Evolutionary conservation across 2,888 invertebrate genomes (phyloP).

Genomic region (Melipona beecheii): DNA sequence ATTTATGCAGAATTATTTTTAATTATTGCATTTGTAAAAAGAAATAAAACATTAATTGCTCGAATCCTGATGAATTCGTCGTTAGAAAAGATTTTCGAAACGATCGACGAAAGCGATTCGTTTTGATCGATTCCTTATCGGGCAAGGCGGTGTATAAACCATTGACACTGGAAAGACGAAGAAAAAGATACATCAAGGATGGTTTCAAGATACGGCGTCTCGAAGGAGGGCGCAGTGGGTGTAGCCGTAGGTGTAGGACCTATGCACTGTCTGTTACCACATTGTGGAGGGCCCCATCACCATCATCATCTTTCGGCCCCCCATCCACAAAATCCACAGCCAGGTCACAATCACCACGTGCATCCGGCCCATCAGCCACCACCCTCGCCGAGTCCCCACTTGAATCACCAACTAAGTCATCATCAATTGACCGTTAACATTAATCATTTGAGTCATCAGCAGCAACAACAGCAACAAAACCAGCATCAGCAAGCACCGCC

Average conservation of each 20-base stretch:
- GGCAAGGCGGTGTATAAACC: constrained; percentile 28
- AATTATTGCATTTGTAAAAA: constrained; percentile 1
- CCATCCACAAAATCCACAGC: constrained; percentile 78
- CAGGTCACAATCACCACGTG: constrained; percentile 79
- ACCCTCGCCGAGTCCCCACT: constrained; percentile 78
- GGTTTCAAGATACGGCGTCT: constrained; percentile 81
- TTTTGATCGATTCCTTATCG: constrained; percentile 39
- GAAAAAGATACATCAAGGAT: constrained; percentile 67
- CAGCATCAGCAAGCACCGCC: constrained; percentile 76
- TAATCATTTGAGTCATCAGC: constrained; percentile 77
- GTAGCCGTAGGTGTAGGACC: constrained; percentile 79
- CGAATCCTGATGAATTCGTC: constrained; percentile 35
- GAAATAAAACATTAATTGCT: background rate
- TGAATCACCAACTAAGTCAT: constrained; percentile 79
- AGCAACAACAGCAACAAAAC: constrained; percentile 75
- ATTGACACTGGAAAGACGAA: constrained; percentile 43
- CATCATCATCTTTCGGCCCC: constrained; percentile 78
- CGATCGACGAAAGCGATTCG: constrained; percentile 18
- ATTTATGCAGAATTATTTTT: background rate
- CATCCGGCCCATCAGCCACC: constrained; percentile 79
- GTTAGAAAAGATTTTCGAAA: constrained; percentile 26
- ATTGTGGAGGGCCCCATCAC: constrained; percentile 78
- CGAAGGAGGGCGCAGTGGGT: constrained; percentile 81
- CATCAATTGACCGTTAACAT: constrained; percentile 80
- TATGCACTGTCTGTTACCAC: constrained; percentile 78